Evolutionary conservation across 2,797 vertebrate species (phyloP).

Genomic region (Rhyacichthys aspro): DNA sequence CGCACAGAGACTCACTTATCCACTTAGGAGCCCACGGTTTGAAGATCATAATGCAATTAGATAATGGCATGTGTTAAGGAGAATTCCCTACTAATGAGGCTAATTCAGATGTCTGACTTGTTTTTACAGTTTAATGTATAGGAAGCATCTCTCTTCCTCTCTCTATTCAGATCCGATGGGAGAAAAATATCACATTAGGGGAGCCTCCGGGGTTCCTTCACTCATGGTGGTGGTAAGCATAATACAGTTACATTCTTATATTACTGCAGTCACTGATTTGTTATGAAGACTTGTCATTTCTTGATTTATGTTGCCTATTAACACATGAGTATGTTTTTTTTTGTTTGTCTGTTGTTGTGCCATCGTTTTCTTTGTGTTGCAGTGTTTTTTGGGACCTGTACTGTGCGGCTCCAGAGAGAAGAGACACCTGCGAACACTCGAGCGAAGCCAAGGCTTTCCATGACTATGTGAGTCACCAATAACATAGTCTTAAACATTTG

Average conservation of each 20-base stretch:
- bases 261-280: slow-evolving; percentile 16
- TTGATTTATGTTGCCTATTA: neutral
- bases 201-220: slow-evolving; percentile 99
- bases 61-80: slow-evolving; percentile 48
- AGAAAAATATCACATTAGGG: slow-evolving; percentile 99
- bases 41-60: slow-evolving; percentile 58
- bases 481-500: neutral
- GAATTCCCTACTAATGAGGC: slow-evolving; percentile 52
- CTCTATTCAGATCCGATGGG: slow-evolving; percentile 94
- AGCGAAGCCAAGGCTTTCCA: slow-evolving; percentile 95
- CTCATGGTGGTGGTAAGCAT: slow-evolving; percentile 98
- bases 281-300: neutral
- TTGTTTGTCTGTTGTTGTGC: neutral
- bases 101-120: slow-evolving; percentile 53
- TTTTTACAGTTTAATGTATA: slow-evolving; percentile 43
- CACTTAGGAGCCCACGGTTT: slow-evolving; percentile 51
- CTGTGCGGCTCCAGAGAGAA: slow-evolving; percentile 92
- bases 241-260: slow-evolving; percentile 17
- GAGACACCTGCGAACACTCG: slow-evolving; percentile 92
- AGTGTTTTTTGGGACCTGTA: slow-evolving; percentile 98
- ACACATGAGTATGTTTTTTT: neutral
- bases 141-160: slow-evolving; percentile 29
- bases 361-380: slow-evolving; percentile 43
- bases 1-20: slow-evolving; percentile 55
- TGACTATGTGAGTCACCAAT: slow-evolving; percentile 89